Evolutionary conservation across 2,888 invertebrate species (phyloP), one percentile per base, ranked within the genome.

Genomic region (Autographa pulchrina): DNA sequence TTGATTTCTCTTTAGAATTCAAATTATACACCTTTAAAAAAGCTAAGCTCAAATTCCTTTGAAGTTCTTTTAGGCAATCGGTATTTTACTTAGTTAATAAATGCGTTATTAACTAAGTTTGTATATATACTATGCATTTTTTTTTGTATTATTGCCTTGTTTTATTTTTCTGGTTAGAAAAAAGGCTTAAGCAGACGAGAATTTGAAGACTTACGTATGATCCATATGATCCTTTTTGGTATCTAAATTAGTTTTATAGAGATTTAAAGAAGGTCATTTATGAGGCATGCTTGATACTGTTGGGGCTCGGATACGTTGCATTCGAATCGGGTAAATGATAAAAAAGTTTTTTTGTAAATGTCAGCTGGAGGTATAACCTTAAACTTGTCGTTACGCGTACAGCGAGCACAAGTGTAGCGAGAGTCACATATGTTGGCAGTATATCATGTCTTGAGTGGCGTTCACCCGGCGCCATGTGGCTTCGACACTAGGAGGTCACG

Each of bases 401-500:
- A 72, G 64, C 70, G 62, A 66, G 62, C 70, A 72, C 78, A 81
- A 90, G 86, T 90, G 88, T 88, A 81, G 82, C 81, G 78, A 78
- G 70, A 83, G 80, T 69, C 86, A 85, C 93, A 93, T 86, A 88
- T 93, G 94, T 91, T 89, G 77, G 84, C 89, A 88, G 88, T 92
- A 88, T 88, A 88, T 89, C 86, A 82, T 85, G 84, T 76, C 82
- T 86, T 85, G 85, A 86, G 89, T 87, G 90, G 85, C 86, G 86
- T 90, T 90, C 89, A 88, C 90, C 89, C 90, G 88, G 86, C 88
- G 89, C 90, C 93, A 92, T 92, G 92, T 93, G 93, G 89, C 81
- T 86, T 77, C 76, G 73, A 75, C 83, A 74, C 86, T 86, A 85
- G 87, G 87, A 84, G 87, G 89, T 90, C 93, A 90, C 90, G 91